These are phyloP conservation scores for Aethes cnicana DNA, from an alignment of 2,888 invertebrate species.

Conservation along the genomic window DNA sequence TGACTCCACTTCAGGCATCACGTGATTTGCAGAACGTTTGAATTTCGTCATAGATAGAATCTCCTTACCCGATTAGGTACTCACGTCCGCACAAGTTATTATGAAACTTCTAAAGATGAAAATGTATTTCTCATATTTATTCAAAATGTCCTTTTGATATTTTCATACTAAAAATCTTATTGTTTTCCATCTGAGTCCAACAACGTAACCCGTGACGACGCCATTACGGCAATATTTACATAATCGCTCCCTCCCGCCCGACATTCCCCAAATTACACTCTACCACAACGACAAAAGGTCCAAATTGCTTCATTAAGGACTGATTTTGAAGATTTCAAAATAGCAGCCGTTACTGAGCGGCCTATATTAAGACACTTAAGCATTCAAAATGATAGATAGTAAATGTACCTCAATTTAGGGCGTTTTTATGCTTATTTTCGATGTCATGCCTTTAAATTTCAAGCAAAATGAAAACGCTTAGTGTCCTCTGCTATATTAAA, in stretches of 20 bases:
- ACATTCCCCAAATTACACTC: conserved; percentile 37
- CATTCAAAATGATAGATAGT: conserved; percentile 54
- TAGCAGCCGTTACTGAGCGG: conserved; percentile 45
- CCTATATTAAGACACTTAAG: conserved; percentile 53
- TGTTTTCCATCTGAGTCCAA: conserved; percentile 23
- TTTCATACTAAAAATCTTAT: conserved; percentile 20
- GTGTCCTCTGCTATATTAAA: not conserved
- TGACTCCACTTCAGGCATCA: too few relatives aligned
- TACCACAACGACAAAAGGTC: conserved; percentile 35
- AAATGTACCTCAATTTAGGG: conserved; percentile 37
- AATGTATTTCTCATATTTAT: too few relatives aligned
- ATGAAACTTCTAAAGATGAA: too few relatives aligned
- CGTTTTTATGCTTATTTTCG: conserved; percentile 28
- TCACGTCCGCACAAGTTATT: too few relatives aligned
- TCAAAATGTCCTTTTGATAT: not conserved
- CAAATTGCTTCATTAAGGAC: conserved; percentile 31
- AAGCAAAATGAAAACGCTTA: not conserved
- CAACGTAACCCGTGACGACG: conserved; percentile 63
- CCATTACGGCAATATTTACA: conserved; percentile 69
- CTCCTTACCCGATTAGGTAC: too few relatives aligned
- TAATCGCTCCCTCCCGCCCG: conserved; percentile 54
- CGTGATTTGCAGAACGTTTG: too few relatives aligned
- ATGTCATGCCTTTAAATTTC: not conserved
- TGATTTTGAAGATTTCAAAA: conserved; percentile 40
- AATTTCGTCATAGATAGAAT: too few relatives aligned